These are phyloP conservation scores for Dasyornis broadbenti DNA, from an alignment of 2,113 vertebrate genomes.

Conservation along the genomic window DNA sequence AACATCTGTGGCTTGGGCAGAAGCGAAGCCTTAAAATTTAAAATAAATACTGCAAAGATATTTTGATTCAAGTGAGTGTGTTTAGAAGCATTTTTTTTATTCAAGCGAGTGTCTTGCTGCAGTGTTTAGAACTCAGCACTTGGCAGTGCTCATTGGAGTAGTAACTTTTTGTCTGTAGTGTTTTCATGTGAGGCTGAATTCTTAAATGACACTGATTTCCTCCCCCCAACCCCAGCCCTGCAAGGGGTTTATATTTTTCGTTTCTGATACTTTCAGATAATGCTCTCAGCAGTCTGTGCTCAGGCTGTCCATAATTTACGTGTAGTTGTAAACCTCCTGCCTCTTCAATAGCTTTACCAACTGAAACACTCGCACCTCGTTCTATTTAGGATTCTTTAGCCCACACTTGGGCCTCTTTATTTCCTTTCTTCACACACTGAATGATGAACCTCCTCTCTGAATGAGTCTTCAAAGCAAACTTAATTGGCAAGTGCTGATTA, in stretches of 20 bases:
- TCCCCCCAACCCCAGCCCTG: rapidly evolving
- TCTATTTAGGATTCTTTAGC: neutral
- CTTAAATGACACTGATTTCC: neutral
- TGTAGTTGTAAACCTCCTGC: neutral
- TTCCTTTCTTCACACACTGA: neutral
- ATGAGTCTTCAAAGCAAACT: neutral
- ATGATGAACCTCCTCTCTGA: neutral
- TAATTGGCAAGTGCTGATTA: neutral
- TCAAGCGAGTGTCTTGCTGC: neutral
- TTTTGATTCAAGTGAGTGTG: neutral
- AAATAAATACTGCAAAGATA: neutral
- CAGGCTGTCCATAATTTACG: neutral
- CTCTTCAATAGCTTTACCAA: neutral
- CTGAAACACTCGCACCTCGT: neutral
- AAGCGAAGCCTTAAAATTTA: neutral
- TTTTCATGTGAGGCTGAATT: neutral
- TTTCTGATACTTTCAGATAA: neutral
- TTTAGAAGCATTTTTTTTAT: neutral
- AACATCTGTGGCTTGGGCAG: neutral
- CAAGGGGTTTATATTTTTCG: neutral
- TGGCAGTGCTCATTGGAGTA: neutral
- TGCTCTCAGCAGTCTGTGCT: neutral
- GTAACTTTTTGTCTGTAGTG: neutral
- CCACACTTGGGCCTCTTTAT: neutral
- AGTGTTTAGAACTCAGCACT: neutral